phyloP scores from a whole-genome alignment of 2,888 invertebrate genomes.

The Noctua comes region DNA sequence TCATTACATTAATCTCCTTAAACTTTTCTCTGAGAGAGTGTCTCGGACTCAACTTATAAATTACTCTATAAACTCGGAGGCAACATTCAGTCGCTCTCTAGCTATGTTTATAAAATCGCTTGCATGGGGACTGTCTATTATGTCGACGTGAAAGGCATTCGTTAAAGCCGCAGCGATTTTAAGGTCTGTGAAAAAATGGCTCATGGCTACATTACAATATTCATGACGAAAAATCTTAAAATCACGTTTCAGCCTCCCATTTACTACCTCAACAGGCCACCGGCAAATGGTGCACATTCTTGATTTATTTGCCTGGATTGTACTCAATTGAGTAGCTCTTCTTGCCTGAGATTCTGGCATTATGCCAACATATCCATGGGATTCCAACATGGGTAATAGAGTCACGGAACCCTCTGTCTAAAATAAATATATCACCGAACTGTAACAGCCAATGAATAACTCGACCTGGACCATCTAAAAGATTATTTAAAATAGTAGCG shows the following conservation, averaged over 20 bases:
- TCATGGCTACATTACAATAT: constrained; percentile 2
- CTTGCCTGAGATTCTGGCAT: constrained; percentile 7
- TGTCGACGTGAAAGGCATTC: constrained; percentile 7
- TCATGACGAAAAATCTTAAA: constrained; percentile 11
- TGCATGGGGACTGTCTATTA: constrained; percentile 3
- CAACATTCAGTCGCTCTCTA: not conserved
- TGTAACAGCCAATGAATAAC: constrained; percentile 3
- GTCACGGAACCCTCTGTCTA: constrained; percentile 3
- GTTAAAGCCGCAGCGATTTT: constrained; percentile 9
- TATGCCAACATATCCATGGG: constrained; percentile 7
- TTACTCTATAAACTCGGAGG: no score
- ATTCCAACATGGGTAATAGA: not conserved
- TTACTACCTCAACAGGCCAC: constrained; percentile 9
- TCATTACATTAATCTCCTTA: no score
- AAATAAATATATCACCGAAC: not conserved
- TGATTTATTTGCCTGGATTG: constrained; percentile 1
- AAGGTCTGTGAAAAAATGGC: not conserved
- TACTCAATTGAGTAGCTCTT: not conserved
- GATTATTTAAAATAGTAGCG: constrained; percentile 9
- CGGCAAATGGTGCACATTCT: constrained; percentile 6
- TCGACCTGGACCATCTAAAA: not conserved
- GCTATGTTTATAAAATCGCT: not conserved
- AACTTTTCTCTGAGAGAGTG: no score
- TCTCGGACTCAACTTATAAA: no score
- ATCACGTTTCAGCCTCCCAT: constrained; percentile 4